Evolutionary conservation across 1,140 invertebrate species (phyloP), one percentile per base, ranked within the genome.

Genomic region (Polypedilum vanderplanki): DNA sequence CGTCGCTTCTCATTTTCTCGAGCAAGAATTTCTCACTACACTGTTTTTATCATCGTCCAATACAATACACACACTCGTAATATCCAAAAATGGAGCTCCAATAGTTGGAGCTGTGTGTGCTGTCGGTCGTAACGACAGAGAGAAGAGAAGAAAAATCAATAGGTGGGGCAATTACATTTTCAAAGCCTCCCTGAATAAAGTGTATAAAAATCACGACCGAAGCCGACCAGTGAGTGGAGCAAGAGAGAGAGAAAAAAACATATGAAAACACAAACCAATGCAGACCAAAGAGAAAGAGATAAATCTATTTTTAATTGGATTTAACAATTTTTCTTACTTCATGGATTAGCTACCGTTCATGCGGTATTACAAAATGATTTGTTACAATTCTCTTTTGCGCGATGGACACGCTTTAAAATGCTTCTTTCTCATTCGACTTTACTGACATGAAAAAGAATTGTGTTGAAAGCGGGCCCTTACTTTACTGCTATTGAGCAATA

Each of bases 121-220:
- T 33, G 24, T 33, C 5, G 24, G 24, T 3, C 24, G 46, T n/a
- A 57, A 57, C 15, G 12, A 57, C 24, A 5, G 24, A 57, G 46
- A 57, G 12, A 57, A 57, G n/a, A 57, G n/a, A 57, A 57, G 12
- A 57, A 57, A 57, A 57, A 57, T 57, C 46, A 57, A 57, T 57
- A 57, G 46, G 46, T 57, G 46, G 46, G 46, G 46, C 46, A 8
- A 57, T 57, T 57, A 57, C 46, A 57, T 57, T 57, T 57, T 57
- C 46, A 57, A 57, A 33, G 24, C 24, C 24, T 33, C 46, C 46
- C 12, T 57, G 46, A 57, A 57, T n/a, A 15, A 1, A 46, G 41
- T 46, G n/a, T n/a, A 57, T n/a, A 70, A 70, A 67, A 70, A 70
- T 70, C 65, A 70, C 65, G 65, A 70, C 65, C 12, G n/a, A 57